Base-by-base conservation (phyloP, 2,888 invertebrate species). In the Sarcophaga subvicina region DNA sequence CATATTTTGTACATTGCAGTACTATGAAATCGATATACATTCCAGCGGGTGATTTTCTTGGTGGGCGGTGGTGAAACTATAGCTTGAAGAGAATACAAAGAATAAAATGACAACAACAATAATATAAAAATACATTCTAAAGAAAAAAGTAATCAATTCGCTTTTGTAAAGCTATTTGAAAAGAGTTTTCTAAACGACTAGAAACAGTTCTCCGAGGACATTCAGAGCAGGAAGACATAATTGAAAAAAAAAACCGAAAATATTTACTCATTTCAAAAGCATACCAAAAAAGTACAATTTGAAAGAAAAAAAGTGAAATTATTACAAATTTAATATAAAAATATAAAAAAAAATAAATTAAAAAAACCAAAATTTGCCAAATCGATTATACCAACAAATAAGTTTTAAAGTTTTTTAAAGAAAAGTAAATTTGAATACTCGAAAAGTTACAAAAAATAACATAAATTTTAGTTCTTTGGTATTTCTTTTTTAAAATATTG, bases 121-220 rank as follows among this genome's bases (percentile, higher is more conserved):
- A 12, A 49, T 20, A 22, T 47, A 73, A 67, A 76, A 10, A 5
- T 25, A 64, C 12, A 27, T 25, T 6, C 67, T 17, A 83, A 84
- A 62, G 22, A 75, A 83, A 69, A 67, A 63, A 63, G 80, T 54
- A 83, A 79, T 84, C 81, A 84, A 84, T 84, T 82, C 79, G 71
- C 54, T 82, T 84, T 63, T 82, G 79, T 80, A 84, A 87, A 87
- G 87, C 87, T 87, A 87, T 87, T 84, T 87, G 71, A 84, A 84
- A 87, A 84, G 81, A 84, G 76, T 81, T 87, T 81, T 75, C 54
- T 79, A 64, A 84, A 76, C 75, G 67, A 87, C 84, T 76, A 84
- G 79, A 87, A 87, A 82, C 87, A 87, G 87, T 87, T 87, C 87
- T 84, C 78, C 76, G 84, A 87, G 87, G 87, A 87, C 87, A 82